Evolutionary conservation across 2,113 vertebrate genomes (phyloP).

Genomic region (Amblyopsis rosae): DNA sequence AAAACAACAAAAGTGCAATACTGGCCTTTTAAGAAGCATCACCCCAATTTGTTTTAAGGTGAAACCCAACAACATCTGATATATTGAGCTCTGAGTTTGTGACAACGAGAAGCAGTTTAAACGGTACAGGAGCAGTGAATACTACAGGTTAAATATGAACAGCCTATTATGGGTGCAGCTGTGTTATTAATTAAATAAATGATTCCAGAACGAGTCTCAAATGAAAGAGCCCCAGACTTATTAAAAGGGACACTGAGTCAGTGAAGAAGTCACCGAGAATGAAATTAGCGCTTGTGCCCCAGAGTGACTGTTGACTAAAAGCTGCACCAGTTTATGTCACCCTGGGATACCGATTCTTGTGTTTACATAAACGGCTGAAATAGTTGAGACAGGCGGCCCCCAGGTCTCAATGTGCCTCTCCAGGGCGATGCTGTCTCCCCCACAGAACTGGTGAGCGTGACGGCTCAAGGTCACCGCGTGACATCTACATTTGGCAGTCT

Average conservation of each 20-base stretch:
- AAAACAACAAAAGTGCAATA: slow-evolving; percentile 72
- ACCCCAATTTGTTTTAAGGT: slow-evolving; percentile 74
- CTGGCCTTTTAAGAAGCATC: slow-evolving; percentile 67
- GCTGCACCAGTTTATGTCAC: slow-evolving; percentile 14
- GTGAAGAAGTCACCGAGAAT: slow-evolving; percentile 79
- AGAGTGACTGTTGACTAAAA: slow-evolving; percentile 60
- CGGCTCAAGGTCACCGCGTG: slow-evolving; percentile 6
- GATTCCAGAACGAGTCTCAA: slow-evolving; percentile 28
- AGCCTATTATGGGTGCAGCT: slow-evolving; percentile 17
- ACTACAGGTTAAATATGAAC: too few species aligned
- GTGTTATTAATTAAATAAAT: slow-evolving; percentile 33
- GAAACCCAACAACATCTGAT: slow-evolving; percentile 43
- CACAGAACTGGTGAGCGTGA: background rate
- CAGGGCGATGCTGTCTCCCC: background rate
- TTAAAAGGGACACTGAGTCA: slow-evolving; percentile 75
- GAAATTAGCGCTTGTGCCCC: slow-evolving; percentile 80
- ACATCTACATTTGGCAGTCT: slow-evolving; percentile 8
- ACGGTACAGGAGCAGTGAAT: slow-evolving; percentile 8
- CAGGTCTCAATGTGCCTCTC: background rate
- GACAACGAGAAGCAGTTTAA: slow-evolving; percentile 15
- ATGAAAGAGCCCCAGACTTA: slow-evolving; percentile 35
- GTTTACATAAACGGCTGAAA: slow-evolving; percentile 15
- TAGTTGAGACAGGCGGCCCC: slow-evolving; percentile 1
- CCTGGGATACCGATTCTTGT: slow-evolving; percentile 17
- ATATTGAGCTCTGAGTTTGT: slow-evolving; percentile 37